Base-by-base conservation (phyloP, 2,113 vertebrate species). In the Ariopsis seemanni region DNA sequence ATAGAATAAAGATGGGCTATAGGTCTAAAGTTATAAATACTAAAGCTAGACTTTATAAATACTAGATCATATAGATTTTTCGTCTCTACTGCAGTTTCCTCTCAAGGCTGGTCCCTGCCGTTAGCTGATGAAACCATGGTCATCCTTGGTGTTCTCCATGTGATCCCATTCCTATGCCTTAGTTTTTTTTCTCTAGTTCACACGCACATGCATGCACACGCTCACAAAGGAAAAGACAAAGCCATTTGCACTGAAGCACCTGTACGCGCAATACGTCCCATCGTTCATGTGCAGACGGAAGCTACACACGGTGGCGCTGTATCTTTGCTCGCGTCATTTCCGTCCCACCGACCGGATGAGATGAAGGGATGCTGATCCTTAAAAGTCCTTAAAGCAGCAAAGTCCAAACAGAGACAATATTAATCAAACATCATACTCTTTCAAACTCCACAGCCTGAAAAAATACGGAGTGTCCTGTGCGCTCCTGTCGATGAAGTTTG, bases 1-100 rank as follows among this genome's bases (percentile, higher is more conserved):
- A 84, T 77, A 88, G 72, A 88, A 83, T 88, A 86, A 86, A 79
- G 82, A 84, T 84, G 87, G 86, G 87, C 87, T 88, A 88, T 84
- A 88, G 86, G 34, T 63, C 71, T 84, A 75, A 52, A n/a, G 30
- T 42, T 83, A 87, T 77, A 87, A 77, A 84, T 77, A 83, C 71
- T 87, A 87, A 71, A 83, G 80, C 81, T 87, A 87, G 71, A 83
- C 48, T 62, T 78, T 69, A 84, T 78, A 79, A 78, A 88, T 84
- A 88, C 60, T 67, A 60, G 60, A 77, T 78, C 80, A 48, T 69
- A 81, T 57, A 55, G 27, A 55, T 58, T 74, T 75, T 57, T 57
- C 1, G 9, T 88, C 72, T 88, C 58, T 84, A 75, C 65, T 78
- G 87, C 74, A 48, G 87, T 84, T 79, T 67, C 81, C 87, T 79